Evolutionary conservation across 2,113 vertebrate genomes (phyloP).

Genomic region (Rissa tridactyla): DNA sequence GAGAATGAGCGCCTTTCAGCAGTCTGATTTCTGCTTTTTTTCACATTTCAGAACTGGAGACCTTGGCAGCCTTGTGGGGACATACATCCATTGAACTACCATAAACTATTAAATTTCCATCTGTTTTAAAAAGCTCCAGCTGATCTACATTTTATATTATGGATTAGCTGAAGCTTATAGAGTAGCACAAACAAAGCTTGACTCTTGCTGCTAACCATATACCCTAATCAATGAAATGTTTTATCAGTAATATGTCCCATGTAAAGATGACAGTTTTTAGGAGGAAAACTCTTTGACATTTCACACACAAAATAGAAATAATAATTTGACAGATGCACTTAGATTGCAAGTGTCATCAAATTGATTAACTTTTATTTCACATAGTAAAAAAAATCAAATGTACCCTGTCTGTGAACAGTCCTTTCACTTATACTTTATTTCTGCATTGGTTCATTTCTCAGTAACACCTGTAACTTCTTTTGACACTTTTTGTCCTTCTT

Average conservation of each 20-base stretch:
- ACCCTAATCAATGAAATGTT: not conserved
- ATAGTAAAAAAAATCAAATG: not conserved
- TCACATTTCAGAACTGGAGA: not conserved
- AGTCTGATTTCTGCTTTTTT: not conserved
- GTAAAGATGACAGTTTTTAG: not conserved
- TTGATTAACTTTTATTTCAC: not conserved
- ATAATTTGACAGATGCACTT: not conserved
- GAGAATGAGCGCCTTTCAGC: not conserved
- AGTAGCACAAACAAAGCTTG: not conserved
- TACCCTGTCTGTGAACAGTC: not conserved
- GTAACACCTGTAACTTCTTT: not conserved
- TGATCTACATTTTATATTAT: conserved; percentile 38
- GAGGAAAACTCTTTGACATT: not conserved
- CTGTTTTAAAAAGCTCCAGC: conserved; percentile 22
- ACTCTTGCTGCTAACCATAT: not conserved
- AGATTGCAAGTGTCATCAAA: not conserved
- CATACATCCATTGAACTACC: not conserved
- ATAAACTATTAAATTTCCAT: not conserved
- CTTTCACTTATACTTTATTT: not conserved
- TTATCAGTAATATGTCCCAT: not conserved
- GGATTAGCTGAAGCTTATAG: conserved; percentile 9
- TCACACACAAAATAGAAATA: not conserved
- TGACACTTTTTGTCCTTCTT: not conserved
- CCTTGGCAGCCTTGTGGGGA: not conserved
- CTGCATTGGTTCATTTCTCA: not conserved